A percentile compares a stretch with the other conserved stretches of the same genome.
Conservation (phyloP, 2,888 invertebrate species). For the Lepas anatifera region DNA sequence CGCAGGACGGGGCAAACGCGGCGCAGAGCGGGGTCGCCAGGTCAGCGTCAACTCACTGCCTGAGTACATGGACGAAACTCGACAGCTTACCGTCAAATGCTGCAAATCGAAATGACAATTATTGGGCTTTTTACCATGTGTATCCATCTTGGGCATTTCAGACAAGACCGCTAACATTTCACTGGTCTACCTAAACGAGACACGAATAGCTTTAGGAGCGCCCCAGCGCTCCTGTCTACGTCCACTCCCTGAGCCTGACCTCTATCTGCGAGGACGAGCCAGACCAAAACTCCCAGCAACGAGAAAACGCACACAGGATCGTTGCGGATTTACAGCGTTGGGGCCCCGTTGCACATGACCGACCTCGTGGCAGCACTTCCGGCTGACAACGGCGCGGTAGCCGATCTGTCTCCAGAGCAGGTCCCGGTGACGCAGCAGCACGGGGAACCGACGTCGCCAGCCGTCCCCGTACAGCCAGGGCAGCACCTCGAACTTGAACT, state of each 20-base stretch:
- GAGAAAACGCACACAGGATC: no score
- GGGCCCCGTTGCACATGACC: background rate
- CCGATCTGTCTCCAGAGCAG: slow-evolving; percentile 36
- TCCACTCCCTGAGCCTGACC: slow-evolving; percentile 41
- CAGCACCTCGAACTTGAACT: slow-evolving; percentile 38
- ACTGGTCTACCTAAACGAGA: background rate
- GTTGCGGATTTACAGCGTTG: no score
- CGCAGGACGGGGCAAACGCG: background rate
- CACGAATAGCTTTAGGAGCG: slow-evolving; percentile 33
- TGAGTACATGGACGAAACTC: no score
- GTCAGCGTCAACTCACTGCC: no score
- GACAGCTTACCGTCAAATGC: no score
- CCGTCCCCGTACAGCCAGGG: slow-evolving; percentile 35
- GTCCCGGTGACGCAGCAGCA: slow-evolving; percentile 33
- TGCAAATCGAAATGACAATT: no score
- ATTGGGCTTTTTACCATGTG: no score
- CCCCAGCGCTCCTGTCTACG: slow-evolving; percentile 30
- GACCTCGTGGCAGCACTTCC: slow-evolving; percentile 40
- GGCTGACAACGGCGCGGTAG: slow-evolving; percentile 40
- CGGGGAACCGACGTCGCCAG: slow-evolving; percentile 32
- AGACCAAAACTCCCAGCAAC: background rate
- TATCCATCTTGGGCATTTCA: no score
- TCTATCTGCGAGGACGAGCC: background rate
- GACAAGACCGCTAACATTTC: no score
- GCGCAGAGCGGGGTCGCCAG: background rate